A percentile compares a stretch with the other conserved stretches of the same genome.
These are phyloP conservation scores for Monopis laevigella DNA, from an alignment of 2,888 invertebrate species.

Conservation along the genomic window DNA sequence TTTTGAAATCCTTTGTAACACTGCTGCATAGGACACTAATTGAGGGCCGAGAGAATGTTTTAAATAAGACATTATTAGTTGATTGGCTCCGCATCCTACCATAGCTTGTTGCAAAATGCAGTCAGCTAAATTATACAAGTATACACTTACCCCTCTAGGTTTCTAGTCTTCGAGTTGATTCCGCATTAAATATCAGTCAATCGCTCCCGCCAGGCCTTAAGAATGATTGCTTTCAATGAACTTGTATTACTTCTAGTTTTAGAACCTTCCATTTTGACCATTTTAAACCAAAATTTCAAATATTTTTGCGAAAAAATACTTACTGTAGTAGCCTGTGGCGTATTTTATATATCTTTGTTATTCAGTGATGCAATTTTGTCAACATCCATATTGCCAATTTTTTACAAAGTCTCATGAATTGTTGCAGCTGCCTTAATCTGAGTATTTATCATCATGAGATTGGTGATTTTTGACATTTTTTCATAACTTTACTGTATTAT, in stretches of 20 bases:
- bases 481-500: too few species aligned
- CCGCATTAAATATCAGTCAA: slow-evolving; percentile 98
- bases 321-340: too few species aligned
- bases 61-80: slow-evolving; percentile 89
- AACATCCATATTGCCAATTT: too few species aligned
- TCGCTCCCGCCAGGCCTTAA: slow-evolving; percentile 93
- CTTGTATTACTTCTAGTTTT: slow-evolving; percentile 87
- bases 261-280: slow-evolving; percentile 72
- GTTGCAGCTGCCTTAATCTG: too few species aligned
- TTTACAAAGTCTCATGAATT: too few species aligned
- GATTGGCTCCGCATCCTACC: slow-evolving; percentile 92
- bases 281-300: too few species aligned
- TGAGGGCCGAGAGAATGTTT: slow-evolving; percentile 92
- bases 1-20: slow-evolving; percentile 86
- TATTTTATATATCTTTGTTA: too few species aligned
- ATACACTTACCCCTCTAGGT: slow-evolving; percentile 91
- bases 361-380: too few species aligned
- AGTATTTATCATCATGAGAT: too few species aligned
- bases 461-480: too few species aligned
- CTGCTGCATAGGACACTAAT: slow-evolving; percentile 90
- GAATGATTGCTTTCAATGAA: slow-evolving; percentile 79
- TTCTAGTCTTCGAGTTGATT: slow-evolving; percentile 93
- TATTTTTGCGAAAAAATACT: too few species aligned
- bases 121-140: slow-evolving; percentile 92
- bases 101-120: slow-evolving; percentile 94